Evolutionary conservation across 2,113 vertebrate genomes (phyloP).

Genomic region (Eulacestoma nigropectus): DNA sequence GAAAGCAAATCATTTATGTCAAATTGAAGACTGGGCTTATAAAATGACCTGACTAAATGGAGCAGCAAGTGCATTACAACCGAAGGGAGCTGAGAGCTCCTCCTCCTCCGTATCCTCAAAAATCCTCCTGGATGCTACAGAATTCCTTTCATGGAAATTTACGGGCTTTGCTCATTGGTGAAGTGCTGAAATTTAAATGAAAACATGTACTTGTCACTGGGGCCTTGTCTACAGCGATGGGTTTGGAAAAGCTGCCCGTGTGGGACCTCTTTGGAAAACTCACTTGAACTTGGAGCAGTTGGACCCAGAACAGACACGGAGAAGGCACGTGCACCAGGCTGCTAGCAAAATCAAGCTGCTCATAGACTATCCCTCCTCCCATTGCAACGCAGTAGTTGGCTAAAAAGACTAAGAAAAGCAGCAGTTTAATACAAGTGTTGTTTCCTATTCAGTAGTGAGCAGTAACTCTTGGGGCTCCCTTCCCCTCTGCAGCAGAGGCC

Average conservation of each 20-base stretch:
- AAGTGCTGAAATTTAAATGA: background rate
- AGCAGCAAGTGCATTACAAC: constrained; percentile 11
- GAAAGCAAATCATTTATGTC: constrained; percentile 51
- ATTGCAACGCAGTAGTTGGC: background rate
- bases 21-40: constrained; percentile 38
- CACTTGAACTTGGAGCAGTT: background rate
- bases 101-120: constrained; percentile 22
- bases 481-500: background rate
- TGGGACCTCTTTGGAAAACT: background rate
- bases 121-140: background rate
- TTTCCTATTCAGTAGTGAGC: rapidly evolving
- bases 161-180: background rate
- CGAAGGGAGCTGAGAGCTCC: background rate
- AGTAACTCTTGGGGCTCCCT: background rate
- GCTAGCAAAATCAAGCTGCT: background rate
- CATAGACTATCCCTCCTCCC: background rate
- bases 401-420: background rate
- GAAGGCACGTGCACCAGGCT: background rate
- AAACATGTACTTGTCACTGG: background rate
- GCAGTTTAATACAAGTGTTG: background rate
- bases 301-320: rapidly evolving
- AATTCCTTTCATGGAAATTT: background rate
- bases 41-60: constrained; percentile 51
- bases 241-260: background rate
- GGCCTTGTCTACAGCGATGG: background rate